Percentiles rank a stretch among this genome's conserved stretches.
Conservation (phyloP, 92 coral and sea anemone species). For the Scolanthus callimorphus region DNA sequence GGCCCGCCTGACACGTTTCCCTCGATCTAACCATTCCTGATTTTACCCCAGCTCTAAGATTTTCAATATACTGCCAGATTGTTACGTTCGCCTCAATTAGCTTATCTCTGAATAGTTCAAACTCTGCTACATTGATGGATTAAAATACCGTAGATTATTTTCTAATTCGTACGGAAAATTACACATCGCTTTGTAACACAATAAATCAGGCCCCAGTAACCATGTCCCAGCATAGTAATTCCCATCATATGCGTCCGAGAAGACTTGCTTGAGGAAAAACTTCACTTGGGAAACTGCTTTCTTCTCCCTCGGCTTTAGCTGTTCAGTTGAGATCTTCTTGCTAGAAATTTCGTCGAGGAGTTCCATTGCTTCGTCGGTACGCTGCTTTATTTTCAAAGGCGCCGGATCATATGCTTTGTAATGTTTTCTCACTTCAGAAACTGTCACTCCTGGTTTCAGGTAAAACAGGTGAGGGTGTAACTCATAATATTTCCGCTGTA, state of each 20-base stretch:
- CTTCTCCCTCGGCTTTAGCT: conserved; percentile 41
- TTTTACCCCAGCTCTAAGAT: conserved; percentile 40
- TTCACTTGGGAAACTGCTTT: conserved; percentile 40
- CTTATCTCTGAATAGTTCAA: conserved; percentile 30
- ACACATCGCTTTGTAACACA: conserved; percentile 50
- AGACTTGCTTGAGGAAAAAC: conserved; percentile 32
- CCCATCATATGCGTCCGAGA: conserved; percentile 35
- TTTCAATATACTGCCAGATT: conserved; percentile 28
- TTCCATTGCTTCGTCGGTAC: conserved; percentile 30
- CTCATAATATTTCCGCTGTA: conserved; percentile 41
- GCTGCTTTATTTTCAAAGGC: conserved; percentile 35
- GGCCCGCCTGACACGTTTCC: conserved; percentile 40
- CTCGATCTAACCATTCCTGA: conserved; percentile 50
- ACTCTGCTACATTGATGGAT: conserved; percentile 39
- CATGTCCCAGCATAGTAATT: conserved; percentile 54
- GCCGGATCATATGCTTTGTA: conserved; percentile 48
- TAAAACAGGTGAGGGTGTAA: conserved; percentile 49
- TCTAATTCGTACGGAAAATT: conserved; percentile 20
- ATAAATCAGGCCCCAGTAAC: conserved; percentile 58
- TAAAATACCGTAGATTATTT: conserved; percentile 21
- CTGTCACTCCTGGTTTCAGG: conserved; percentile 34
- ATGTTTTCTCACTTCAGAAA: conserved; percentile 21
- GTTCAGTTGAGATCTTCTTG: conserved; percentile 8
- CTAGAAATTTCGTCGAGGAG: conserved; percentile 24
- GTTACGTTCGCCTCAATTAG: conserved; percentile 44